Conservation (phyloP, 2,797 vertebrate species). For the Sphenodon punctatus region DNA sequence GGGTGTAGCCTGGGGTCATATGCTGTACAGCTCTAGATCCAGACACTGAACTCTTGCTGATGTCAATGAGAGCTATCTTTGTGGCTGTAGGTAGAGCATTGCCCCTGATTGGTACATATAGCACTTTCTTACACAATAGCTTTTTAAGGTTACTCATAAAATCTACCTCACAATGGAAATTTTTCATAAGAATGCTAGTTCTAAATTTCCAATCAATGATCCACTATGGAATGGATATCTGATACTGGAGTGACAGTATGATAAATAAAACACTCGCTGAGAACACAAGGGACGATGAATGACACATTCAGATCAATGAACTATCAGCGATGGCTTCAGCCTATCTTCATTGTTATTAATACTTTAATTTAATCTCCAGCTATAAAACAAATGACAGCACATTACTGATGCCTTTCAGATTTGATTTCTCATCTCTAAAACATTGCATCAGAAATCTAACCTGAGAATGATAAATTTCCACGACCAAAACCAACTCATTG, state of each 20-base stretch:
- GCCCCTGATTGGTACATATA: background rate
- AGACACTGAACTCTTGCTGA: background rate
- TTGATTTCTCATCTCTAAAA: conserved; percentile 50
- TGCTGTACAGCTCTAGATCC: background rate
- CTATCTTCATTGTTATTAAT: conserved; percentile 62
- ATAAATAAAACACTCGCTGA: conserved; percentile 44
- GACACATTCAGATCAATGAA: conserved; percentile 63
- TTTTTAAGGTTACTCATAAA: background rate
- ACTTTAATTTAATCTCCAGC: conserved; percentile 58
- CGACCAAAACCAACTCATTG: background rate
- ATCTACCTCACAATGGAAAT: background rate
- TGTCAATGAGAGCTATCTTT: background rate
- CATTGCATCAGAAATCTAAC: conserved; percentile 32
- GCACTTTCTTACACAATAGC: background rate
- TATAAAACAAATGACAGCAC: conserved; percentile 52
- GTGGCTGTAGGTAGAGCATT: background rate
- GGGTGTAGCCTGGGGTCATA: background rate
- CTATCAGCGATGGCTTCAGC: conserved; percentile 47
- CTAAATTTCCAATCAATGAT: conserved; percentile 4
- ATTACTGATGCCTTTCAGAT: conserved; percentile 38
- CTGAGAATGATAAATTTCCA: background rate
- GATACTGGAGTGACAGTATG: conserved; percentile 9
- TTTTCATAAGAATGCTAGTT: conserved; percentile 19
- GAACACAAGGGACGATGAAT: conserved; percentile 36
- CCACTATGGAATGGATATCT: conserved; percentile 29